These are phyloP conservation scores for Bagarius yarrelli DNA, from an alignment of 2,113 vertebrate genomes.

Conservation along the genomic window DNA sequence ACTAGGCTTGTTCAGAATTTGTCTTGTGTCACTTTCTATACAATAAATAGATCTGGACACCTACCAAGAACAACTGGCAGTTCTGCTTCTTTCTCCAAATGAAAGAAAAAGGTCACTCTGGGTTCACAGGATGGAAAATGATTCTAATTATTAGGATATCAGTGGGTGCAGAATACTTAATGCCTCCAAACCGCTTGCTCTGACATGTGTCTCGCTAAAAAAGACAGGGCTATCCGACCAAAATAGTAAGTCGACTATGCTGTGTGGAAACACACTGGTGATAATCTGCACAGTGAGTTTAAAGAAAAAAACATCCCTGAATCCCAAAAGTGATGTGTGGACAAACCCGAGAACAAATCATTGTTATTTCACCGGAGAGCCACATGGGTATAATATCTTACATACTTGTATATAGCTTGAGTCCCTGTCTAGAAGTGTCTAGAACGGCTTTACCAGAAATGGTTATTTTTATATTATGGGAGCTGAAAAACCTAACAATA, in stretches of 20 bases:
- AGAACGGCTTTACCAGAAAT: not conserved
- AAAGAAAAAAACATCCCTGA: slow-evolving; percentile 7
- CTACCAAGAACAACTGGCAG: slow-evolving; percentile 72
- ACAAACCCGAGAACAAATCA: slow-evolving; percentile 35
- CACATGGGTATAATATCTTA: slow-evolving; percentile 20
- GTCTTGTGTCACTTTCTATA: slow-evolving; percentile 73
- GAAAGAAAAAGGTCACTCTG: slow-evolving; percentile 64
- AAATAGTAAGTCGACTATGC: slow-evolving; percentile 29
- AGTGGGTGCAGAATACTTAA: slow-evolving; percentile 57
- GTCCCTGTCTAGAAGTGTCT: slow-evolving; percentile 1
- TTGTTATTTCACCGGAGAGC: slow-evolving; percentile 28
- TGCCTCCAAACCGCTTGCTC: slow-evolving; percentile 25
- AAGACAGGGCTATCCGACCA: slow-evolving; percentile 13
- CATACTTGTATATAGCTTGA: not conserved
- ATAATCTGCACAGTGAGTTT: slow-evolving; percentile 1
- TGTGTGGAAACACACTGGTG: slow-evolving; percentile 6
- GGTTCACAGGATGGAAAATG: slow-evolving; percentile 67
- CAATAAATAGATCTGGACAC: slow-evolving; percentile 68
- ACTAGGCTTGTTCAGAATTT: slow-evolving; percentile 70
- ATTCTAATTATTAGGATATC: slow-evolving; percentile 71
- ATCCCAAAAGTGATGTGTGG: slow-evolving; percentile 38
- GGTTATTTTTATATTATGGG: not conserved
- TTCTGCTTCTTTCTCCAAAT: slow-evolving; percentile 59
- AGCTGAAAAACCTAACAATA: not conserved
- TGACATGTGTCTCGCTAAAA: slow-evolving; percentile 32